Conservation (phyloP, 2,888 invertebrate genomes). For the Gari tellinella region DNA sequence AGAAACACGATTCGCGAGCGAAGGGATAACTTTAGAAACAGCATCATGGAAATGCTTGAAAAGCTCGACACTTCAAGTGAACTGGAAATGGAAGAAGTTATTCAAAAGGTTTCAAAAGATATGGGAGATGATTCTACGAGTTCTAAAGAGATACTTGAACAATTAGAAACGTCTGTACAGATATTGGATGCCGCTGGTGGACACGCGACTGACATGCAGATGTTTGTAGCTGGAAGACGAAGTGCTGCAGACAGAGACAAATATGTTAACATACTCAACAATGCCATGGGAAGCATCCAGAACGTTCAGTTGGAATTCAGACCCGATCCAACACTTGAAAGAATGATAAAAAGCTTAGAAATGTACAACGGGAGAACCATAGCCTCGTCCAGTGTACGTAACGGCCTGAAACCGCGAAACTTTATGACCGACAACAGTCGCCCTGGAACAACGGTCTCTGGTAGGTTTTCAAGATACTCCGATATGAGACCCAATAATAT, state of each 20-base stretch:
- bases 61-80: conserved; percentile 53
- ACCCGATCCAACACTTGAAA: conserved; percentile 54
- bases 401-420: conserved; percentile 41
- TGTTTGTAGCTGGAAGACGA: conserved; percentile 57
- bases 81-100: conserved; percentile 54
- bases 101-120: conserved; percentile 48
- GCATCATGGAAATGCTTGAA: conserved; percentile 48
- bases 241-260: conserved; percentile 52
- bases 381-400: conserved; percentile 37
- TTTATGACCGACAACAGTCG: conserved; percentile 3
- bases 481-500: conserved; percentile 35
- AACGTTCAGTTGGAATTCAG: conserved; percentile 54
- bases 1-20: conserved; percentile 54
- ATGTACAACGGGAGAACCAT: conserved; percentile 52
- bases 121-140: conserved; percentile 53
- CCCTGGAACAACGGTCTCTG: conserved; percentile 8
- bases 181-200: conserved; percentile 49
- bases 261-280: conserved; percentile 51
- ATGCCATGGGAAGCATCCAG: conserved; percentile 57
- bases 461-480: conserved; percentile 16
- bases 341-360: conserved; percentile 49
- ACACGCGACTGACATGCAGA: conserved; percentile 51
- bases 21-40: conserved; percentile 44
- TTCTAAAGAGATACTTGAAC: conserved; percentile 47
- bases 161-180: conserved; percentile 52